phyloP scores from a whole-genome alignment of 2,888 invertebrate genomes.

The Gari tellinella region DNA sequence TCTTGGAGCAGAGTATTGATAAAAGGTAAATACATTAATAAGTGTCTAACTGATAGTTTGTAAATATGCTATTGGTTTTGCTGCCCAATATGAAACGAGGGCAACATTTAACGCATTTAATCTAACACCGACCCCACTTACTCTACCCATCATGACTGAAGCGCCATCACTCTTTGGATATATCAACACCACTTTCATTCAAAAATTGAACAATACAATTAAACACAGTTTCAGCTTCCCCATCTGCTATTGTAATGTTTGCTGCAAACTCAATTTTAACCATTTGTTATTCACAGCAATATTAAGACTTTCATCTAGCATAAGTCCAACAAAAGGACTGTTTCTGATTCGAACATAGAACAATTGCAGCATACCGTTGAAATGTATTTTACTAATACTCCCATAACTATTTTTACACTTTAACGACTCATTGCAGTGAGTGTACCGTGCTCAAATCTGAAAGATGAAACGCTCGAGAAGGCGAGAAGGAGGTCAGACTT shows the following conservation, averaged over 20 bases:
- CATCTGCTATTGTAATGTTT: constrained; percentile 23
- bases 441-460: too few relatives aligned
- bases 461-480: too few relatives aligned
- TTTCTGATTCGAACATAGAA: too few relatives aligned
- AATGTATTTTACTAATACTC: too few relatives aligned
- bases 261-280: constrained; percentile 20
- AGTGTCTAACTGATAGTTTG: constrained; percentile 19
- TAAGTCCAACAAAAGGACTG: too few relatives aligned
- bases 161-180: constrained; percentile 28
- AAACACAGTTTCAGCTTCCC: constrained; percentile 35
- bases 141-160: constrained; percentile 27
- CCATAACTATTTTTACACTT: too few relatives aligned
- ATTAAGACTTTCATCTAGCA: too few relatives aligned
- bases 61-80: constrained; percentile 20
- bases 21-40: constrained; percentile 23
- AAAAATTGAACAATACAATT: constrained; percentile 21
- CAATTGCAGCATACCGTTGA: too few relatives aligned
- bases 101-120: constrained; percentile 35
- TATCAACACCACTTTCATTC: constrained; percentile 17
- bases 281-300: constrained; percentile 6
- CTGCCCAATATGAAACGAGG: constrained; percentile 36
- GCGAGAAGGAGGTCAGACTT: too few relatives aligned
- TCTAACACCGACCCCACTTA: constrained; percentile 16
- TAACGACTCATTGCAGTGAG: too few relatives aligned
- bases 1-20: constrained; percentile 30